phyloP scores from a whole-genome alignment of 1,140 invertebrate genomes.

The Nasonia longicornis region DNA sequence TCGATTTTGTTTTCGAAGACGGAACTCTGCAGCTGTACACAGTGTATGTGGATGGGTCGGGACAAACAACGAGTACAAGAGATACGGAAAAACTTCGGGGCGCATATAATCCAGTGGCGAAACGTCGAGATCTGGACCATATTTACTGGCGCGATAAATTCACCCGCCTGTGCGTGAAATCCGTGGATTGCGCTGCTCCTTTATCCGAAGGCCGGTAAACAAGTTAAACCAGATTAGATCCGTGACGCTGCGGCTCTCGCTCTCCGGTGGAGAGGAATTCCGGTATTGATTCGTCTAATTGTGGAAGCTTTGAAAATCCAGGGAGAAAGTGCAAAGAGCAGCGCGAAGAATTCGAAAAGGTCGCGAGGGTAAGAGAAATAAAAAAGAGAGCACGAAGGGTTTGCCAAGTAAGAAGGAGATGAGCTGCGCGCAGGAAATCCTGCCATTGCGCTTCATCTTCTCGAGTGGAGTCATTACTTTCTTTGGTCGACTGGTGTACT shows the following conservation, averaged over 20 bases:
- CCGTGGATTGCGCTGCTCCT: constrained; percentile 56
- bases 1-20: background rate
- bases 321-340: background rate
- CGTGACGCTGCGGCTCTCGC: constrained; percentile 30
- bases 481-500: constrained; percentile 33
- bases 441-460: constrained; percentile 63
- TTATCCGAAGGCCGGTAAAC: constrained; percentile 61
- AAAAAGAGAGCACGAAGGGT: constrained; percentile 20
- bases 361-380: background rate
- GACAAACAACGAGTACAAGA: background rate
- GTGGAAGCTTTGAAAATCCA: background rate
- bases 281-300: background rate
- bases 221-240: constrained; percentile 65
- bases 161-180: constrained; percentile 50
- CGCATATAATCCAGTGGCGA: background rate
- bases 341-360: constrained; percentile 29
- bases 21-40: background rate
- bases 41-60: background rate
- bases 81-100: background rate
- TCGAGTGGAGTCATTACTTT: constrained; percentile 65
- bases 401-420: constrained; percentile 38
- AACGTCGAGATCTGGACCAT: constrained; percentile 40
- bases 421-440: constrained; percentile 35
- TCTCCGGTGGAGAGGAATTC: background rate
- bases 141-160: constrained; percentile 60